These are phyloP conservation scores for Aphelenchoides bicaudatus DNA, from an alignment of 2,888 invertebrate genomes.

Conservation along the genomic window DNA sequence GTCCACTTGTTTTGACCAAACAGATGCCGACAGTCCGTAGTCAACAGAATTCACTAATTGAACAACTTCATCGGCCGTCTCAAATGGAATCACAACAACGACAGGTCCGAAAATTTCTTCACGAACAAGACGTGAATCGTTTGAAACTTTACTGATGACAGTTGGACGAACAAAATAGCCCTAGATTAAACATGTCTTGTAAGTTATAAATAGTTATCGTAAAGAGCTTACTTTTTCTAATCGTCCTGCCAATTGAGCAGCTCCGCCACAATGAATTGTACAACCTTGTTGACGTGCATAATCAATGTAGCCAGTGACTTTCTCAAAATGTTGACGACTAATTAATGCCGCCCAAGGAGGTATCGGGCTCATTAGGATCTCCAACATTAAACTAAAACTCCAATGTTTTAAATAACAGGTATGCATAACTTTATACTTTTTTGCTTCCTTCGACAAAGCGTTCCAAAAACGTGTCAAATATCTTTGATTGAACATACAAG, in stretches of 20 bases:
- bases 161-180: constrained; percentile 65
- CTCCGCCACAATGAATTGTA: constrained; percentile 62
- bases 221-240: constrained; percentile 57
- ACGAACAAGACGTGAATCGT: constrained; percentile 63
- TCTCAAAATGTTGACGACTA: constrained; percentile 63
- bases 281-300: constrained; percentile 63
- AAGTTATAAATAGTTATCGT: not conserved
- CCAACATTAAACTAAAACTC: constrained; percentile 36
- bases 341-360: constrained; percentile 61
- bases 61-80: constrained; percentile 62
- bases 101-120: constrained; percentile 68
- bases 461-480: constrained; percentile 63
- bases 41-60: constrained; percentile 63
- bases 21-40: constrained; percentile 65
- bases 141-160: constrained; percentile 63
- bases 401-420: constrained; percentile 19
- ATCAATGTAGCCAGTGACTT: constrained; percentile 59
- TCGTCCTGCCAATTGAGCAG: constrained; percentile 56
- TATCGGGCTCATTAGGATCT: constrained; percentile 40
- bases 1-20: constrained; percentile 64
- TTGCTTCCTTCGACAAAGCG: constrained; percentile 53
- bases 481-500: constrained; percentile 64
- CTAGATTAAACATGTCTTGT: constrained; percentile 46
- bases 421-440: not conserved
- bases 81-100: constrained; percentile 62